These are phyloP conservation scores for Noturus placidus DNA, from an alignment of 2,113 vertebrate genomes.

Conservation along the genomic window DNA sequence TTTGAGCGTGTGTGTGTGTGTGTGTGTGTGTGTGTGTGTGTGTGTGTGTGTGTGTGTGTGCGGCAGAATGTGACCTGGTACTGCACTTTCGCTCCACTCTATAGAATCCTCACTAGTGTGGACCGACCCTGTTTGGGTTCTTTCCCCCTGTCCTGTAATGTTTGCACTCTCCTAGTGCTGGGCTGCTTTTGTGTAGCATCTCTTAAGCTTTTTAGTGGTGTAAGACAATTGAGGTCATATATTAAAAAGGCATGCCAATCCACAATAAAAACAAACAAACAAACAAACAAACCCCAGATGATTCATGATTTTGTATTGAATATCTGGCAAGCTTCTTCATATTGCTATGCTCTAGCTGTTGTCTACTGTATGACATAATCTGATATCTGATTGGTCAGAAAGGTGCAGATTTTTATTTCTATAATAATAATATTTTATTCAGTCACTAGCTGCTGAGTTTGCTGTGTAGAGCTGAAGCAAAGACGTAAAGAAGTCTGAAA, in stretches of 20 bases:
- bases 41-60: constrained; percentile 15
- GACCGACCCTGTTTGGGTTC: neutral
- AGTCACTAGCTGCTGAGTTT: neutral
- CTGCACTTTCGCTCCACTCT: neutral
- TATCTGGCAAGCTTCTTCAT: neutral
- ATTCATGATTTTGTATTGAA: too few relatives aligned
- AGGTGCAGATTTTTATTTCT: too few relatives aligned
- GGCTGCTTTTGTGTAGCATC: neutral
- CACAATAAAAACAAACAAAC: too few relatives aligned
- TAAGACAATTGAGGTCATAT: neutral
- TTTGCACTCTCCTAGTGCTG: neutral
- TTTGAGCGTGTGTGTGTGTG: neutral
- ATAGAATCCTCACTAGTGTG: neutral
- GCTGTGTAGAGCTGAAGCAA: too few relatives aligned
- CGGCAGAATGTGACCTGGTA: neutral
- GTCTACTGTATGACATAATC: neutral
- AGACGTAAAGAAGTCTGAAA: neutral
- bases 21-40: neutral
- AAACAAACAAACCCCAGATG: too few relatives aligned
- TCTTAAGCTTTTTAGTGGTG: neutral
- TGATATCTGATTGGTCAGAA: neutral
- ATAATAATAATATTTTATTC: neutral
- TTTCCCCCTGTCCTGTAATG: neutral
- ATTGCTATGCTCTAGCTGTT: neutral
- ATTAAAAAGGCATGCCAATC: neutral